phyloP scores from a whole-genome alignment of 2,797 vertebrate species.

The Lates japonicus region DNA sequence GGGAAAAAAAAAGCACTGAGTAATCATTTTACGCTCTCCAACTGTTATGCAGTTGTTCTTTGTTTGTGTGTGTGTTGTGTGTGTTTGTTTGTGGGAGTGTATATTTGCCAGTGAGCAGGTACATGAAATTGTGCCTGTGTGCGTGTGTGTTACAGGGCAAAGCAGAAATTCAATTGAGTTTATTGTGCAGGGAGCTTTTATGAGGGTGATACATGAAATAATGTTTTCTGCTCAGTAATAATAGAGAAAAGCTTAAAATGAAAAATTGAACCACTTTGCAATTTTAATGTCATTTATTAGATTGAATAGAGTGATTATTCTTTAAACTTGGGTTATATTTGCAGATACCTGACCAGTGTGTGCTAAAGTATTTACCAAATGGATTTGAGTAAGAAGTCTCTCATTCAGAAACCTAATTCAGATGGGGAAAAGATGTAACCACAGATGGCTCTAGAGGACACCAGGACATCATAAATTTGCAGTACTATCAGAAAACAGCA shows the following conservation, averaged over 20 bases:
- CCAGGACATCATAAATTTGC: conserved; percentile 4
- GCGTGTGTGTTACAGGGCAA: not conserved
- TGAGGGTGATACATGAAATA: conserved; percentile 39
- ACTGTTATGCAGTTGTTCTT: conserved; percentile 44
- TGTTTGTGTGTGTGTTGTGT: conserved; percentile 25
- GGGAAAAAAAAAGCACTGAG: conserved; percentile 32
- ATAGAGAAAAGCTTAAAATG: conserved; percentile 3
- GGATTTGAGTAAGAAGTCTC: not conserved
- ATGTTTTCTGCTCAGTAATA: conserved; percentile 23
- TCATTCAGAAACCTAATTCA: conserved; percentile 7
- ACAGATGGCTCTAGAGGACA: conserved; percentile 21
- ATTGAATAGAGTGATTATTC: not conserved
- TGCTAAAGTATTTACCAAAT: not conserved
- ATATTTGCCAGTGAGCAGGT: conserved; percentile 3
- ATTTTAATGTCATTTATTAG: conserved; percentile 22
- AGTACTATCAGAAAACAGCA: not conserved
- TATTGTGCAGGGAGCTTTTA: conserved; percentile 53
- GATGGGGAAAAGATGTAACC: not conserved
- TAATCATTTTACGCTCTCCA: conserved; percentile 64
- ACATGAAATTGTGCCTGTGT: not conserved
- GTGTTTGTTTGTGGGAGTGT: not conserved
- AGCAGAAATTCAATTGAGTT: conserved; percentile 44
- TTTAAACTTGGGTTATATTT: not conserved
- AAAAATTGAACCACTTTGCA: not conserved
- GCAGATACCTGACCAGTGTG: not conserved